phyloP scores from a whole-genome alignment of 2,113 vertebrate genomes.

The Mormyrus lacerda region DNA sequence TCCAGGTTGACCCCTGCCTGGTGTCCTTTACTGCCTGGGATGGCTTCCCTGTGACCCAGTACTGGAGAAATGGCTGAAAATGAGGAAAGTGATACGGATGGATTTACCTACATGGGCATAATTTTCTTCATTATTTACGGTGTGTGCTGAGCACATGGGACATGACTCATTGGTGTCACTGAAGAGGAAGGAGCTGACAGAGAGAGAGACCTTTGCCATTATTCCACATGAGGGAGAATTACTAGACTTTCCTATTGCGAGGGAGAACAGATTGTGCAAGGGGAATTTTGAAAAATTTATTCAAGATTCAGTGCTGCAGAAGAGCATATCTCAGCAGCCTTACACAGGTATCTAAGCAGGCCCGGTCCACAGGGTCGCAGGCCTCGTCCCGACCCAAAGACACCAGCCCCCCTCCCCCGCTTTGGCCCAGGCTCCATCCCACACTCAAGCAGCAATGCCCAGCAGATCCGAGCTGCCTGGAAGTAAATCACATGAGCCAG shows the following conservation, averaged over 20 bases:
- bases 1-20: neutral
- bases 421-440: neutral
- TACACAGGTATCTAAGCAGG: neutral
- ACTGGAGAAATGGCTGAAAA: neutral
- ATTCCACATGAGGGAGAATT: constrained; percentile 41
- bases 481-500: constrained; percentile 1
- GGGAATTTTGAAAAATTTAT: constrained; percentile 52
- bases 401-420: neutral
- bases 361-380: neutral
- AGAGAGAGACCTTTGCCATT: constrained; percentile 36
- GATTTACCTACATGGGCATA: neutral
- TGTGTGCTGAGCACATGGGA: neutral
- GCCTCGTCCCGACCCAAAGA: neutral
- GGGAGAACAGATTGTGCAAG: constrained; percentile 12
- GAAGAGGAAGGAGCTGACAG: constrained; percentile 12
- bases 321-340: neutral
- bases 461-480: neutral
- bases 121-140: too few species aligned
- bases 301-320: constrained; percentile 32
- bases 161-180: neutral
- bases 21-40: neutral
- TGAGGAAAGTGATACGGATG: neutral
- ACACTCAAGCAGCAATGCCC: neutral
- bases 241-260: constrained; percentile 21
- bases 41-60: neutral